Base-by-base conservation (phyloP, 2,797 vertebrate species). In the Rhinogobio ventralis region DNA sequence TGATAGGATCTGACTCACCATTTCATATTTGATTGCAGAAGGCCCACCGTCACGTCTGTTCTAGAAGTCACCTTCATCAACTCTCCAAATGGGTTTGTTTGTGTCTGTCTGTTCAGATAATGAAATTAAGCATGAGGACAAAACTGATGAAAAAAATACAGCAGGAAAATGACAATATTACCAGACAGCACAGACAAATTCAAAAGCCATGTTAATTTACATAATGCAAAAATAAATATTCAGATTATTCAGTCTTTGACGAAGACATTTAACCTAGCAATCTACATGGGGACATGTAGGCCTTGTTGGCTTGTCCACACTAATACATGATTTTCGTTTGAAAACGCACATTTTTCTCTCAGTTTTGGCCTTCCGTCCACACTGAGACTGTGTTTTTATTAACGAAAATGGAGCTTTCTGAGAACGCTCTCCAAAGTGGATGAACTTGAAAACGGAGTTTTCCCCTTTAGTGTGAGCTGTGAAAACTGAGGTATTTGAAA, bases 1-100 rank as follows among this genome's bases (percentile, higher is more conserved):
- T 84, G 79, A 86, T 81, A 46, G n/a, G 72, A 76, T 76, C 82
- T 42, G 62, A 67, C 17, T 53, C 72, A 55, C 64, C 46, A 11
- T 68, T 68, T 83, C 46, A 77, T 67, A n/a, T 76, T 67, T 23
- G 25, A 11, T 39, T 46, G 51, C 67, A 30, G 17, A 51, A 42
- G 23, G 3, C 60, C 25, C 60, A 23, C 6, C 11, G n/a, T 69
- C 30, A 81, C 33, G 33, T 57, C 49, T 77, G 46, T 8, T 68
- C 42, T 15, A 36, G 45, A 83, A 19, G 69, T 75, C 72, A 36
- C 45, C 60, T 17, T 30, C 23, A 30, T 60, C 51, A 19, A 46
- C 42, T 36, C 14, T 49, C 9, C 1, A 33, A 49, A 73, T 39
- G 23, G 10, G 30, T 14, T n/a, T 57, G 17, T 25, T 42, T 46